Conservation (phyloP, 2,797 vertebrate species). For the Tympanoctomys barrerae region DNA sequence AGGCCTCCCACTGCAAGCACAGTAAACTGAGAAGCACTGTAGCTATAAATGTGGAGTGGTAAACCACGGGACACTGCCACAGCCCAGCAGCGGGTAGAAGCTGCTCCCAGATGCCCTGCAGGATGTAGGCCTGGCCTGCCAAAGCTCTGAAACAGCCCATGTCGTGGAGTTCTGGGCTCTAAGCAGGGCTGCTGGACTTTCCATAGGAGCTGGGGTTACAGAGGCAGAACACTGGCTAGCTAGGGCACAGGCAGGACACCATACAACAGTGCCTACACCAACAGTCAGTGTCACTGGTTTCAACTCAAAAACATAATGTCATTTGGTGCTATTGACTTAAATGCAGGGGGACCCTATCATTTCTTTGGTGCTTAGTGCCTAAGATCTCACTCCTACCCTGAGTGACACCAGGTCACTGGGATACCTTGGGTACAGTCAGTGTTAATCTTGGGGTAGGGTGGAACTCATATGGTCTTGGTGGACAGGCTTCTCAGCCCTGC, state of each 20-base stretch:
- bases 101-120: not conserved
- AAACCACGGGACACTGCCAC: conserved; percentile 60
- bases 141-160: not conserved
- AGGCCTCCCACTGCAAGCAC: conserved; percentile 53
- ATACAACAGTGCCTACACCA: not conserved
- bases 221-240: not conserved
- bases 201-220: not conserved
- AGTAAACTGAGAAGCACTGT: conserved; percentile 67
- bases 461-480: not conserved
- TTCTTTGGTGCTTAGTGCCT: not conserved
- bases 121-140: not conserved
- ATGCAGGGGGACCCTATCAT: not conserved
- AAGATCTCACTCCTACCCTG: not conserved
- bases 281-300: not conserved
- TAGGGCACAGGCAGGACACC: not conserved
- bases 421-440: not conserved
- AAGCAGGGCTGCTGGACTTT: not conserved
- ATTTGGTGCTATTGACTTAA: not conserved
- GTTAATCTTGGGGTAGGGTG: not conserved
- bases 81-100: conserved; percentile 42
- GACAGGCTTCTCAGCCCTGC: not conserved
- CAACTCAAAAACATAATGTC: not conserved
- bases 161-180: not conserved
- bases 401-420: not conserved
- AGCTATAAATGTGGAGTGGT: conserved; percentile 77